A percentile compares a stretch with the other conserved stretches of the same genome.
Evolutionary conservation across 2,888 invertebrate species (phyloP).

Genomic region (Thelaira solivaga): DNA sequence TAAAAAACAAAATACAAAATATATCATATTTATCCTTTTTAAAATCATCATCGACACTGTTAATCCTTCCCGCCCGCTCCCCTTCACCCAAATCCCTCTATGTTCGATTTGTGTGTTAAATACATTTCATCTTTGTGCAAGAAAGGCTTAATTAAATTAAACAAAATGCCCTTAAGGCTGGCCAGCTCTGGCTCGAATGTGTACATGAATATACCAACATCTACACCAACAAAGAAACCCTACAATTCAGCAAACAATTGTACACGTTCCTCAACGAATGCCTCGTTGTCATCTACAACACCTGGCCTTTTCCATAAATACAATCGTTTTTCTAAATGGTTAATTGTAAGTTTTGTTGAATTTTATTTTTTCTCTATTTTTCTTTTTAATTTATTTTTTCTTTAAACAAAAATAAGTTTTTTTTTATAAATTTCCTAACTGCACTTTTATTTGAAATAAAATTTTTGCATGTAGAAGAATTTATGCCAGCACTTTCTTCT

Average conservation of each 20-base stretch:
- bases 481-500: no score
- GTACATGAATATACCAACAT: conserved; percentile 40
- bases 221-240: conserved; percentile 34
- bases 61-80: not conserved
- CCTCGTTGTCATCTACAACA: conserved; percentile 30
- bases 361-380: not conserved
- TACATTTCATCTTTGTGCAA: conserved; percentile 22
- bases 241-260: conserved; percentile 13
- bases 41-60: not conserved
- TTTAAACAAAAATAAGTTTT: no score
- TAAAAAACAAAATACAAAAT: no score
- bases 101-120: conserved; percentile 34
- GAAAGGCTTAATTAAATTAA: conserved; percentile 32
- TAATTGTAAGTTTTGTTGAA: conserved; percentile 51
- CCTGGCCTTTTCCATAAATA: conserved; percentile 52
- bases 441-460: not conserved
- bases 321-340: conserved; percentile 52
- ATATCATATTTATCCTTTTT: no score
- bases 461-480: not conserved
- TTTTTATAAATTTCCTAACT: not conserved
- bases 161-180: conserved; percentile 52
- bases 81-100: not conserved
- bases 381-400: not conserved
- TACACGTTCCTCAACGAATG: conserved; percentile 15
- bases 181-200: conserved; percentile 35